Base-by-base conservation (phyloP, 2,113 vertebrate genomes). In the Hypomesus transpacificus region DNA sequence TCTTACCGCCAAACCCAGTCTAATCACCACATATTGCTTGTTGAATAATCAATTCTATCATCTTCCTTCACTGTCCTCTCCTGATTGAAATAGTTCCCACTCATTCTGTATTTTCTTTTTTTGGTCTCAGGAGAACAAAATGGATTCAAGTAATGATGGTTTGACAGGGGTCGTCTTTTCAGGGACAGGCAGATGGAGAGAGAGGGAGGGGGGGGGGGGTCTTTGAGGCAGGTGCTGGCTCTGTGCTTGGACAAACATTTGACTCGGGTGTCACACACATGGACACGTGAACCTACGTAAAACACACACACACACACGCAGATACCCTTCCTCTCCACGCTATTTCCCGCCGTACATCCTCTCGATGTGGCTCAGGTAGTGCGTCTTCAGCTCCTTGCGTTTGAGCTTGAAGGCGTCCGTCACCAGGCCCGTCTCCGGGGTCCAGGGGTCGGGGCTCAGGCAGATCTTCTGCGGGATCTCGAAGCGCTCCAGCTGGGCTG, bases 391-490 rank as follows among this genome's bases (percentile, higher is more conserved):
- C 87, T 97, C 95, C 66, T 93, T 95, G 84, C 96, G 95, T 58
- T 97, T 99, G 60, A 99, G 91, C 81, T 99, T 99, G 92, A 98
- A 98, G 0, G 97, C 95, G 20, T 98, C 97, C 1, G 97, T 99
- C 84, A 99, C 96, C 46, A 99, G 89, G 69, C 97, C 97, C 0
- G 91, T 96, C 89, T 99, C 97, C 0, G 97, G 94, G 66, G 96
- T 98, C 96, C 97, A 99, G 0, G 95, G 92, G 0, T 99, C 95
- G 0, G 95, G 88, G 72, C 94, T 95, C 83, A 99, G 88, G 4
- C 93, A 83, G 76, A 99, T 94, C 91, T 98, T 98, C 17, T 93
- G 84, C 9, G 96, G 97, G 51, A 98, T 91, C 87, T 98, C 97
- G 87, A 99, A 98, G 69, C 95, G 94, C 85, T 97, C 96, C 74